Percentiles rank a stretch among this genome's conserved stretches.
Conservation (phyloP, 1,140 invertebrate species). For the Hesperophylax magnus region DNA sequence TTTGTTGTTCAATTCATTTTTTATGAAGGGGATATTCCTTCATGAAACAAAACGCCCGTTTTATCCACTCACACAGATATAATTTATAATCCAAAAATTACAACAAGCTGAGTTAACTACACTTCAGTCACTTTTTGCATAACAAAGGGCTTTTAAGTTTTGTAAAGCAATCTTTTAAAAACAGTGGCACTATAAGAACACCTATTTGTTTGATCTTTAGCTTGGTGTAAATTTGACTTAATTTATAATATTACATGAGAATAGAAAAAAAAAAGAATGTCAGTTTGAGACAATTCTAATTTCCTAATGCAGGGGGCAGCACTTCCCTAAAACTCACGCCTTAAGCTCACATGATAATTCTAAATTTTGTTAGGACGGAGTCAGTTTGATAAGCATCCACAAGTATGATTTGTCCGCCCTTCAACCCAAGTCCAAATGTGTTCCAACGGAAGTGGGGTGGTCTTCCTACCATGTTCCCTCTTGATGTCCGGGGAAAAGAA, state of each 20-base stretch:
- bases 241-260: too few relatives aligned
- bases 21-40: too few relatives aligned
- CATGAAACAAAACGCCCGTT: too few relatives aligned
- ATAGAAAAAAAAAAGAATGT: too few relatives aligned
- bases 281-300: background rate
- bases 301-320: slow-evolving; percentile 62
- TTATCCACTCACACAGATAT: too few relatives aligned
- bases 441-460: slow-evolving; percentile 36
- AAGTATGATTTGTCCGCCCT: slow-evolving; percentile 21
- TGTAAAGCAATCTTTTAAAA: too few relatives aligned
- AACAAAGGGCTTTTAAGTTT: too few relatives aligned
- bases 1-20: slow-evolving; percentile 59
- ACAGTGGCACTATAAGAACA: slow-evolving; percentile 57
- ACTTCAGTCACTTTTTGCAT: too few relatives aligned
- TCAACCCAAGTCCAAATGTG: slow-evolving; percentile 41
- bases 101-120: too few relatives aligned
- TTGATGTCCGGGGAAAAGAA: slow-evolving; percentile 8
- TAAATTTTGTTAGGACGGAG: slow-evolving; percentile 25
- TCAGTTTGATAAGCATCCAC: slow-evolving; percentile 50
- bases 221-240: too few relatives aligned
- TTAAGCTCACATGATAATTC: slow-evolving; percentile 25
- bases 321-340: slow-evolving; percentile 67
- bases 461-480: slow-evolving; percentile 23
- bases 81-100: too few relatives aligned
- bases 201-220: slow-evolving; percentile 52